These are phyloP conservation scores for Onychostruthus taczanowskii DNA, from an alignment of 2,113 vertebrate species.

Conservation along the genomic window DNA sequence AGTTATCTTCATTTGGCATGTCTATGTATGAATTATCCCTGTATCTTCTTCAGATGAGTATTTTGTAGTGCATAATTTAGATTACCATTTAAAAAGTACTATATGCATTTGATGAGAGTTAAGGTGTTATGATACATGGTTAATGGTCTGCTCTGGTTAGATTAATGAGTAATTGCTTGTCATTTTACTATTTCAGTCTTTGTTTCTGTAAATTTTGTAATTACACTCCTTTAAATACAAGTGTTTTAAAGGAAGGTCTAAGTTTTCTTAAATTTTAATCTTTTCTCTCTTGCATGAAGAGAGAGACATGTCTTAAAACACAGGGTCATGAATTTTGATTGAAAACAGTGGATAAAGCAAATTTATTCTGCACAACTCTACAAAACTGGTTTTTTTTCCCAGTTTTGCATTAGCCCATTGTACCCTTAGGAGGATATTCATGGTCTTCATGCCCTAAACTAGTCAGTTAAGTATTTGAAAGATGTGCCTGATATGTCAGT, in stretches of 20 bases:
- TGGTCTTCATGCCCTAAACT: neutral
- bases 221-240: neutral
- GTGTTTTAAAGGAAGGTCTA: neutral
- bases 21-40: neutral
- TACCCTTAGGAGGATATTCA: neutral
- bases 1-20: neutral
- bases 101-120: neutral
- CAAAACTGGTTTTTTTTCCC: neutral
- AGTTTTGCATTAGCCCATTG: neutral
- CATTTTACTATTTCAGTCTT: neutral
- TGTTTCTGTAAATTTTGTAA: neutral
- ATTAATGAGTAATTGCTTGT: neutral
- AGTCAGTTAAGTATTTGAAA: neutral
- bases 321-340: neutral
- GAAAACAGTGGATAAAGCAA: neutral
- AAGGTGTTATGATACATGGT: neutral
- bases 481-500: neutral
- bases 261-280: neutral
- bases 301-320: neutral
- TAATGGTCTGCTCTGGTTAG: neutral
- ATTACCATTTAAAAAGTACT: neutral
- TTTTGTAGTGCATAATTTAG: neutral
- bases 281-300: neutral
- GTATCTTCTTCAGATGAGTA: neutral
- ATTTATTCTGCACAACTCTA: neutral